A percentile compares a stretch with the other conserved stretches of the same genome.
phyloP scores from a whole-genome alignment of 2,797 vertebrate species.

The Leucoraja ocellata region DNA sequence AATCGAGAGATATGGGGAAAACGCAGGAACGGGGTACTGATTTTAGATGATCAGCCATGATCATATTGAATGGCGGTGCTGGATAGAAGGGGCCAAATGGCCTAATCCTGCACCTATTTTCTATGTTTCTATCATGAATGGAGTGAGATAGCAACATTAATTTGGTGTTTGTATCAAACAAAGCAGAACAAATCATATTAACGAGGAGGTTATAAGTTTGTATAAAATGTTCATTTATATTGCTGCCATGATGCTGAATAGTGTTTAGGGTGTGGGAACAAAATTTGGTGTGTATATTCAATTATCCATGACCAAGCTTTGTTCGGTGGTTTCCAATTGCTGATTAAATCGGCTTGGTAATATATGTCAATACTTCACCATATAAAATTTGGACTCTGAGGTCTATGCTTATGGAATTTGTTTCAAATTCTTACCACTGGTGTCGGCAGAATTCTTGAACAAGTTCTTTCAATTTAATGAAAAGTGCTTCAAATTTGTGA shows the following conservation, averaged over 20 bases:
- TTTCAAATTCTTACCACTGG: neutral
- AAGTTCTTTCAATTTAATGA: neutral
- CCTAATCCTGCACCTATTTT: too few species aligned
- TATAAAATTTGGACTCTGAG: neutral
- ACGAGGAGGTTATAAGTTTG: neutral
- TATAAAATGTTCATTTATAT: neutral
- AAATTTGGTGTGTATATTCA: neutral
- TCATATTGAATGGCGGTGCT: too few species aligned
- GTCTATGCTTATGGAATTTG: neutral
- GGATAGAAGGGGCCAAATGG: too few species aligned
- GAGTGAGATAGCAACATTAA: neutral
- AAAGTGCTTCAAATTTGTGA: neutral
- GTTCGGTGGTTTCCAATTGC: neutral
- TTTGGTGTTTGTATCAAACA: neutral
- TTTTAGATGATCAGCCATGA: too few species aligned
- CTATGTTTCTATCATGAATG: neutral
- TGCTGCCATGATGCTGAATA: neutral
- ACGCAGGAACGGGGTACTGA: too few species aligned
- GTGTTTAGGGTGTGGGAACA: neutral
- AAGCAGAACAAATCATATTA: neutral
- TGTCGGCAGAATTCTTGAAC: neutral
- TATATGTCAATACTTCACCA: neutral
- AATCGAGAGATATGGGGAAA: too few species aligned
- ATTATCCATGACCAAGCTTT: neutral
- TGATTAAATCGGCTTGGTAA: neutral